Conservation (phyloP, 2,113 vertebrate species). For the Neoarius graeffei region DNA sequence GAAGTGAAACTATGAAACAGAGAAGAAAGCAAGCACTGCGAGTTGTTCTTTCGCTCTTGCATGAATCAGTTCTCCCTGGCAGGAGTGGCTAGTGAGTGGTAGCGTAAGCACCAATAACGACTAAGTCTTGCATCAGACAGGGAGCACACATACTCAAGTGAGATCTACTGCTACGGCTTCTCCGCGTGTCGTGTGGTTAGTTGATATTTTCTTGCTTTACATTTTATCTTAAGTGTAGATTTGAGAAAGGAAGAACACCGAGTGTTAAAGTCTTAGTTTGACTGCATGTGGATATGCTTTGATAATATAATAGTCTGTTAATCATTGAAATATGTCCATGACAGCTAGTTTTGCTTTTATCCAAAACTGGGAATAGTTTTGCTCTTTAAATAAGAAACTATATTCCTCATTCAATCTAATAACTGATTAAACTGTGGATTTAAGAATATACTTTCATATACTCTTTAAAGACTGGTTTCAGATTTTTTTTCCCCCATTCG, state of each 20-base stretch:
- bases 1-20: neutral
- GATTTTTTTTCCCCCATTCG: neutral
- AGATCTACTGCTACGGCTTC: neutral
- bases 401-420: neutral
- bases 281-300: neutral
- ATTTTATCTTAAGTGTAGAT: neutral
- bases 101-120: constrained; percentile 64
- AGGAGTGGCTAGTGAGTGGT: constrained; percentile 42
- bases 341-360: neutral
- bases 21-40: constrained; percentile 49
- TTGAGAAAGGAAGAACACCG: neutral
- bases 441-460: neutral
- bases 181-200: neutral
- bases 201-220: constrained; percentile 2
- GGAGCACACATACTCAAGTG: constrained; percentile 57
- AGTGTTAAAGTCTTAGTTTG: neutral
- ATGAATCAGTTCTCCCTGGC: constrained; percentile 20
- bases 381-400: neutral
- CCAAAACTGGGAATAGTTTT: neutral
- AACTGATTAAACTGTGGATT: neutral
- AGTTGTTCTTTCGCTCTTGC: constrained; percentile 49
- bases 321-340: neutral
- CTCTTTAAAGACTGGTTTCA: neutral
- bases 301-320: neutral
- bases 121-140: constrained; percentile 74